Percentiles rank a stretch among this genome's conserved stretches.
These are phyloP conservation scores for Troglohyphantes excavatus DNA, from an alignment of 2,888 invertebrate genomes.

Conservation along the genomic window DNA sequence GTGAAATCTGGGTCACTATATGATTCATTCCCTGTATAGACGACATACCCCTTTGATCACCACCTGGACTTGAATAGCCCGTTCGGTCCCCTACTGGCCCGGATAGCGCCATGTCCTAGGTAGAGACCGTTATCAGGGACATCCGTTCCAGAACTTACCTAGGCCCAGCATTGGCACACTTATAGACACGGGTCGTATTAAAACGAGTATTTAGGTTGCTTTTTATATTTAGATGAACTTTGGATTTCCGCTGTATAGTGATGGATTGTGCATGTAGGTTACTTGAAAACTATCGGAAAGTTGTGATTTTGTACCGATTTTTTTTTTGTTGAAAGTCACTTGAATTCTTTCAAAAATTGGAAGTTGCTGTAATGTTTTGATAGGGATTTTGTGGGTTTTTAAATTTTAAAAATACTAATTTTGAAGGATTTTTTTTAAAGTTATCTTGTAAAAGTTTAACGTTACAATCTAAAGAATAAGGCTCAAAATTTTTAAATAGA, in stretches of 20 bases:
- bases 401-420: too few relatives aligned
- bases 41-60: conserved; percentile 53
- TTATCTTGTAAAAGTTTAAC: too few relatives aligned
- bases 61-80: conserved; percentile 70
- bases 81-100: conserved; percentile 72
- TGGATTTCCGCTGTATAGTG: conserved; percentile 46
- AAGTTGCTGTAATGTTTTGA: too few relatives aligned
- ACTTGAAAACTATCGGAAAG: conserved; percentile 17
- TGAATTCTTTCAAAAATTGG: too few relatives aligned
- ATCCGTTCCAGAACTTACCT: conserved; percentile 32
- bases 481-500: too few relatives aligned
- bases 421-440: too few relatives aligned
- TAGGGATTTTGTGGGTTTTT: too few relatives aligned
- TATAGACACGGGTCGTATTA: conserved; percentile 15
- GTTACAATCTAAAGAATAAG: too few relatives aligned
- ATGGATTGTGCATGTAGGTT: conserved; percentile 61
- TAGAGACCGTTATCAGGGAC: conserved; percentile 56
- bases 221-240: conserved; percentile 45
- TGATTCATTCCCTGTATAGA: conserved; percentile 61
- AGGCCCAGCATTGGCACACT: conserved; percentile 52
- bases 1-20: conserved; percentile 60
- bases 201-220: not conserved
- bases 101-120: conserved; percentile 41
- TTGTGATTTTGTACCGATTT: not conserved
- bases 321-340: not conserved